Evolutionary conservation across 2,113 vertebrate species (phyloP), one percentile per base, ranked within the genome.

Genomic region (Nycticorax nycticorax): DNA sequence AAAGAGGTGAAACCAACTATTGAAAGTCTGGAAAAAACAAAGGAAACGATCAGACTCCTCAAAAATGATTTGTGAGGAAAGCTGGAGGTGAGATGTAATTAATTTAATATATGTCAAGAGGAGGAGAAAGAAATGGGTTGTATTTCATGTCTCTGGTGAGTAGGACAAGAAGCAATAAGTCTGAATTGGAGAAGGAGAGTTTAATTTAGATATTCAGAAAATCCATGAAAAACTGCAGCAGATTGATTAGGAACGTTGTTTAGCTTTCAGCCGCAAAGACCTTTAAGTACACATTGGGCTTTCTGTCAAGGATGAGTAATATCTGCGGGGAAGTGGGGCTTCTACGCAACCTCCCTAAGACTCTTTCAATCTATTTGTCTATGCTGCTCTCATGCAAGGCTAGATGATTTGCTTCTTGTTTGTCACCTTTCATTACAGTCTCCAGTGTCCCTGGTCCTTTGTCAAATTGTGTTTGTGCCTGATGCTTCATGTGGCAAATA

Each of bases 221-320:
- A 73, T 8, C 13, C 0, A 0, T 32, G 10, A 56, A 43, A 35
- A 81, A 57, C 2, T 17, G 10, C 8, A 27, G 3, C 8, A 47
- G 32, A 41, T 5, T 9, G 6, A 19, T 83, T 57, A 55, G 28
- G 15, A 71, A 45, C 1, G 1, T 39, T 88, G 35, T 53, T 72
- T 67, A 50, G 32, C 3, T 79, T 91, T 86, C 26, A 45, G 16
- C 47, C 3, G 1, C 22, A 57, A 59, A 79, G 43, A 13, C 47
- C 28, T 75, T 86, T 72, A 63, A 62, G 59, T 66, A 17, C 4
- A n/a, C 18, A 21, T 74, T 48, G 80, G 18, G 9, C 3, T 72
- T 2, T 81, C 56, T 72, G 45, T 71, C 57, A 89, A 62, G 3
- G 10, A 12, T 56, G 26, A 77, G 5, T 56, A 64, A 7, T 35